phyloP scores from a whole-genome alignment of 2,888 invertebrate species.

The Acanthoscelides obtectus region DNA sequence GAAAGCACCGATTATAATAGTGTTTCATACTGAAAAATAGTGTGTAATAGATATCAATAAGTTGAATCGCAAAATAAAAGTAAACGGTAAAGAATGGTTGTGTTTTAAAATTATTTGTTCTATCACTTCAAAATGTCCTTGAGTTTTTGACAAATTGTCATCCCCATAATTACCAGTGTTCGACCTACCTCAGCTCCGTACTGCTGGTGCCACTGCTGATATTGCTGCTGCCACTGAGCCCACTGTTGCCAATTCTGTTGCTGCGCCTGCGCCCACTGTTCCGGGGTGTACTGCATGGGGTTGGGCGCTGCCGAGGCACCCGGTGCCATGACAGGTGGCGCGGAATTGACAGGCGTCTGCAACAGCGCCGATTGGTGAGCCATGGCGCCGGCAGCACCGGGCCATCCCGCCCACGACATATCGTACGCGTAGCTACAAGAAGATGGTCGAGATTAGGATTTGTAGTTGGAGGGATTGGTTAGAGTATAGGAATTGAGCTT shows the following conservation, averaged over 20 bases:
- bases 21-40: no score
- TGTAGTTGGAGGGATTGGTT: background rate
- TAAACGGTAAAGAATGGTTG: no score
- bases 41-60: no score
- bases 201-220: conserved; percentile 71
- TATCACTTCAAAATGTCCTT: no score
- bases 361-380: conserved; percentile 9
- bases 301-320: conserved; percentile 3
- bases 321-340: conserved; percentile 28
- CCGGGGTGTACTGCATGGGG: conserved; percentile 53
- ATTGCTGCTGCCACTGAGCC: conserved; percentile 74
- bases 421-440: conserved; percentile 1
- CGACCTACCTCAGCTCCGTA: conserved; percentile 65
- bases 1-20: no score
- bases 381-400: conserved; percentile 19
- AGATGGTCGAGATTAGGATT: background rate
- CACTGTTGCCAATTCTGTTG: conserved; percentile 72
- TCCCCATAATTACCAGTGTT: no score
- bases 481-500: background rate
- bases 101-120: no score
- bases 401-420: conserved; percentile 46
- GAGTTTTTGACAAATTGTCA: no score
- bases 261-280: conserved; percentile 66
- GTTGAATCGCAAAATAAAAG: no score
- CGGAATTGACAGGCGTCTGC: conserved; percentile 22